A percentile compares a stretch with the other conserved stretches of the same genome.
These are phyloP conservation scores for Seriola aureovittata DNA, from an alignment of 2,113 vertebrate species.

Conservation along the genomic window DNA sequence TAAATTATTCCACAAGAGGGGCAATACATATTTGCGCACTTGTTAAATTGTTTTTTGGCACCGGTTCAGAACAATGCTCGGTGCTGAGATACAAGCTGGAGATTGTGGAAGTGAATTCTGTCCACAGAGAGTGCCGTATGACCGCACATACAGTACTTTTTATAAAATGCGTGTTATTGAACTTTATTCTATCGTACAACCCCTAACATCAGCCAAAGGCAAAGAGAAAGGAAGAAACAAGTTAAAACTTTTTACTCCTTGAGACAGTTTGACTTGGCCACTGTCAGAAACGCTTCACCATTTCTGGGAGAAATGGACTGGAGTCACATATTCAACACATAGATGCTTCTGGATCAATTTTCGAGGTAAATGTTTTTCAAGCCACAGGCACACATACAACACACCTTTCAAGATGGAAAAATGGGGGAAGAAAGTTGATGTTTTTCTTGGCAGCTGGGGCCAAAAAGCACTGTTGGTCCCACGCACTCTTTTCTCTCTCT, in stretches of 20 bases:
- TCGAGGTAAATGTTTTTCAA: slow-evolving; percentile 45
- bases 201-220: slow-evolving; percentile 4
- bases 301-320: slow-evolving; percentile 15
- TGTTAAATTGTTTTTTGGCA: slow-evolving; percentile 77
- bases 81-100: slow-evolving; percentile 54
- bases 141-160: slow-evolving; percentile 4
- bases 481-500: slow-evolving; percentile 20
- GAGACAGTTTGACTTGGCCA: slow-evolving; percentile 22
- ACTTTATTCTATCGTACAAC: slow-evolving; percentile 19
- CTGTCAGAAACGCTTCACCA: slow-evolving; percentile 7
- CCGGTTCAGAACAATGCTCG: slow-evolving; percentile 57
- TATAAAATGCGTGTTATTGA: slow-evolving; percentile 6
- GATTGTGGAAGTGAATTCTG: slow-evolving; percentile 58
- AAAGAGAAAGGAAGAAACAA: not conserved
- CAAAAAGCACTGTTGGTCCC: slow-evolving; percentile 53
- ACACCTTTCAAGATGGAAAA: slow-evolving; percentile 49
- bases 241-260: slow-evolving; percentile 13
- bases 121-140: slow-evolving; percentile 34
- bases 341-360: slow-evolving; percentile 44
- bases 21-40: slow-evolving; percentile 66
- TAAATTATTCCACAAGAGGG: slow-evolving; percentile 73
- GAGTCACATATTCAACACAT: slow-evolving; percentile 22
- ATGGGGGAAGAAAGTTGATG: slow-evolving; percentile 51
- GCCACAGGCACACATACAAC: slow-evolving; percentile 35
- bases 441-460: slow-evolving; percentile 72